These are phyloP conservation scores for Zapus hudsonius DNA, from an alignment of 2,113 vertebrate genomes.

Conservation along the genomic window DNA sequence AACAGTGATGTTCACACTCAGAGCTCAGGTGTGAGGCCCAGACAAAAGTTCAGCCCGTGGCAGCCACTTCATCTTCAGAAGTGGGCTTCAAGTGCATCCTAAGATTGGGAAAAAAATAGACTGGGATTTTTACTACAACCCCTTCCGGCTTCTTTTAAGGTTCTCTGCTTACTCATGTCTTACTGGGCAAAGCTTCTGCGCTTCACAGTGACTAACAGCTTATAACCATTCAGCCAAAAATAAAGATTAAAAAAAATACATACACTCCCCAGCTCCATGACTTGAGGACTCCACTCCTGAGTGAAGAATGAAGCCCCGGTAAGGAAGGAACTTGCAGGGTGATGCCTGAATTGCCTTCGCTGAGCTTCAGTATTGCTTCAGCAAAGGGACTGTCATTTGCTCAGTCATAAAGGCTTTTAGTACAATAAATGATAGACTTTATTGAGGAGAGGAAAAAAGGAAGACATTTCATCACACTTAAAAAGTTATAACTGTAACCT, in stretches of 20 bases:
- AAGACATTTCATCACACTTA: slow-evolving; percentile 83
- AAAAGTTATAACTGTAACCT: slow-evolving; percentile 82
- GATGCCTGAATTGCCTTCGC: slow-evolving; percentile 64
- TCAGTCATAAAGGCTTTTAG: slow-evolving; percentile 81
- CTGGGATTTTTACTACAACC: neutral
- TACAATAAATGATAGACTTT: slow-evolving; percentile 84
- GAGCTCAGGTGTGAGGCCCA: too few species aligned
- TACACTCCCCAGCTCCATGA: slow-evolving; percentile 35
- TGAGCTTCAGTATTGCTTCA: slow-evolving; percentile 66
- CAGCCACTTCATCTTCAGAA: neutral
- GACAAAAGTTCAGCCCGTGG: neutral
- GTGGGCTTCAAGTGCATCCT: neutral
- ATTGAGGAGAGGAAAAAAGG: slow-evolving; percentile 81
- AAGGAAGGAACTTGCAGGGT: slow-evolving; percentile 39
- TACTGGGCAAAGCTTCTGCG: neutral
- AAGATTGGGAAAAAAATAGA: neutral
- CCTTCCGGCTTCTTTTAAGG: neutral
- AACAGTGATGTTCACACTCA: neutral
- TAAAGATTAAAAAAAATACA: slow-evolving; percentile 49
- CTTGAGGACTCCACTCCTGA: slow-evolving; percentile 22
- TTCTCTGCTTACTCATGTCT: neutral
- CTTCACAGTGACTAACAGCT: neutral
- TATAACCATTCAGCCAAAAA: slow-evolving; percentile 17
- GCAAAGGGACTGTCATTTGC: slow-evolving; percentile 74
- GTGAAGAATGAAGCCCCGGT: slow-evolving; percentile 70